Percentiles rank a stretch among this genome's conserved stretches.
These are phyloP conservation scores for Arrhamphus sclerolepis DNA, from an alignment of 2,797 vertebrate genomes.

Conservation along the genomic window DNA sequence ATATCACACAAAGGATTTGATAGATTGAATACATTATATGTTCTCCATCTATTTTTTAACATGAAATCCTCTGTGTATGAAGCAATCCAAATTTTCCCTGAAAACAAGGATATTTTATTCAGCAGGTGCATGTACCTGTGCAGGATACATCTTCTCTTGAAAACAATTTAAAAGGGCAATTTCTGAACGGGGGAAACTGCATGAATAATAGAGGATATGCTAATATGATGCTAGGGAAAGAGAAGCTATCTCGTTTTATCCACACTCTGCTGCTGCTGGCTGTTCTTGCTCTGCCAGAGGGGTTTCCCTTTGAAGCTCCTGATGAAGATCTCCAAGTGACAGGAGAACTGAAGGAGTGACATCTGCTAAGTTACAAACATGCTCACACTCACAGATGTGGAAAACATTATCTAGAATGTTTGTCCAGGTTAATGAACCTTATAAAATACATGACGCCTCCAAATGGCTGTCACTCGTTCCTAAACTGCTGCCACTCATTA, in stretches of 20 bases:
- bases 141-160: slow-evolving; percentile 42
- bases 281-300: slow-evolving; percentile 70
- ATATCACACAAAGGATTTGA: slow-evolving; percentile 45
- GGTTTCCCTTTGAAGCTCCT: slow-evolving; percentile 63
- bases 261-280: slow-evolving; percentile 58
- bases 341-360: slow-evolving; percentile 58
- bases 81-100: slow-evolving; percentile 32
- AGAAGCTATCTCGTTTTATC: slow-evolving; percentile 55
- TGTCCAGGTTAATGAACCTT: slow-evolving; percentile 18
- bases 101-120: slow-evolving; percentile 64
- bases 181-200: slow-evolving; percentile 47
- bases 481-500: slow-evolving; percentile 15
- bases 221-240: slow-evolving; percentile 65
- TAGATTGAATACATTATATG: slow-evolving; percentile 31
- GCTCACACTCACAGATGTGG: slow-evolving; percentile 41
- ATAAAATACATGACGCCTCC: slow-evolving; percentile 19
- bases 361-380: slow-evolving; percentile 58
- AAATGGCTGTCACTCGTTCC: slow-evolving; percentile 35
- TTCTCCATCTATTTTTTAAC: slow-evolving; percentile 38
- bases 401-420: slow-evolving; percentile 48
- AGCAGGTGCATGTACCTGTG: slow-evolving; percentile 51
- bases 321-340: slow-evolving; percentile 80
- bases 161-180: slow-evolving; percentile 68
- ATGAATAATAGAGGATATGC: slow-evolving; percentile 78
- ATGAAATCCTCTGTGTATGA: slow-evolving; percentile 22